phyloP scores from a whole-genome alignment of 2,113 vertebrate genomes.

The Ctenomys sociabilis region DNA sequence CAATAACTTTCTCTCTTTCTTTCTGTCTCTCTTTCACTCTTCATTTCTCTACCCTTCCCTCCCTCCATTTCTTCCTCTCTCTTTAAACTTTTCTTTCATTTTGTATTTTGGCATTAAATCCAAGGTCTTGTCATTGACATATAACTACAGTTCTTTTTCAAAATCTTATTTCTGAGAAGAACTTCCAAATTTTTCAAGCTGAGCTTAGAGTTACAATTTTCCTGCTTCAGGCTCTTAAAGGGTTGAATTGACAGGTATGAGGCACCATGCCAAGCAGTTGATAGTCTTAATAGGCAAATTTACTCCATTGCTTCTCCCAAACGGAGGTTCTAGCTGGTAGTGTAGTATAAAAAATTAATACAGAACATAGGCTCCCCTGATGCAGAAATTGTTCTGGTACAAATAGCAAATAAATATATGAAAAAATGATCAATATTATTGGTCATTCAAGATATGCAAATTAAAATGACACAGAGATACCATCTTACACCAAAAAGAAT shows the following conservation, averaged over 20 bases:
- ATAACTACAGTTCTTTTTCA: neutral
- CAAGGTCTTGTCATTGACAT: neutral
- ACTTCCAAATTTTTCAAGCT: neutral
- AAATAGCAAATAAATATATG: too few relatives aligned
- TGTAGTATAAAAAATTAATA: neutral
- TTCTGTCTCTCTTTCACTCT: neutral
- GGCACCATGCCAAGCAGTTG: neutral
- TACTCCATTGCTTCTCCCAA: neutral
- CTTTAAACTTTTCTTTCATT: neutral
- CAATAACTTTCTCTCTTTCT: neutral
- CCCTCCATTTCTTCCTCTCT: too few relatives aligned
- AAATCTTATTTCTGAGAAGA: neutral
- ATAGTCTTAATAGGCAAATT: neutral
- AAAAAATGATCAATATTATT: too few relatives aligned
- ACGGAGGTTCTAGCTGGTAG: neutral
- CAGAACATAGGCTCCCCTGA: neutral
- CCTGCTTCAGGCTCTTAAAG: neutral
- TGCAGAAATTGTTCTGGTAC: too few relatives aligned
- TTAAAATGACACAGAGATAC: too few relatives aligned
- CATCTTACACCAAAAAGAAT: too few relatives aligned
- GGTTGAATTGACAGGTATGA: neutral
- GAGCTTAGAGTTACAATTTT: neutral
- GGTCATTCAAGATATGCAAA: too few relatives aligned
- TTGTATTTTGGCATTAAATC: neutral
- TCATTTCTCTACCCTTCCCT: too few relatives aligned